phyloP scores from a whole-genome alignment of 2,797 vertebrate genomes.

The Chlorospingus flavigularis region DNA sequence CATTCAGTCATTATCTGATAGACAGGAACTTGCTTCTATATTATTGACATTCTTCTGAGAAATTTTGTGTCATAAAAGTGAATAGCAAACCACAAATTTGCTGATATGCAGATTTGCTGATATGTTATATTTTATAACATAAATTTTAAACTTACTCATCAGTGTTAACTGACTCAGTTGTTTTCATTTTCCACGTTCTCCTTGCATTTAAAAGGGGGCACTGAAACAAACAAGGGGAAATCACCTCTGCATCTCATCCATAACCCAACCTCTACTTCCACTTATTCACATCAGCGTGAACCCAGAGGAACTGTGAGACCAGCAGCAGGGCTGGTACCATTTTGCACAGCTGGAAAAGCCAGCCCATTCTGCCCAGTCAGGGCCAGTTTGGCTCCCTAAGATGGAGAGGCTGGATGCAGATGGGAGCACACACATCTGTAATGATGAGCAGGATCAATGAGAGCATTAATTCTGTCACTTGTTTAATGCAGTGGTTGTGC shows the following conservation, averaged over 20 bases:
- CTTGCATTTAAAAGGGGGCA: not conserved
- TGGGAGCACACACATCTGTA: not conserved
- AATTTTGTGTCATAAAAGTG: not conserved
- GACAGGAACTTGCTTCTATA: not conserved
- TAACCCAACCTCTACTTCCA: not conserved
- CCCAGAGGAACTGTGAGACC: not conserved
- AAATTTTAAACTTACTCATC: not conserved
- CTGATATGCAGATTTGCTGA: not conserved
- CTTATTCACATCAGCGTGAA: not conserved
- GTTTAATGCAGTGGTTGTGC: slow-evolving; percentile 51
- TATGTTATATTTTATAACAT: not conserved
- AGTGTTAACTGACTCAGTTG: not conserved
- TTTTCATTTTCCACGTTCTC: not conserved
- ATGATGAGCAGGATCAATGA: slow-evolving; percentile 3
- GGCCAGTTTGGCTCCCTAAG: not conserved
- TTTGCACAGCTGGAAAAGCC: not conserved
- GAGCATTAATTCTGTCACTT: slow-evolving; percentile 11
- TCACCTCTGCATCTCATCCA: accelerated
- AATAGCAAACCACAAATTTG: not conserved
- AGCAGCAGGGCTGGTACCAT: not conserved
- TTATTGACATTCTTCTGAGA: not conserved
- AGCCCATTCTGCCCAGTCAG: not conserved
- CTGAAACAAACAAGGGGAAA: not conserved
- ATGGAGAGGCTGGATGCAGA: not conserved
- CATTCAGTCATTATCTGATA: not conserved